Evolutionary conservation across 2,888 invertebrate species (phyloP), one percentile per base, ranked within the genome.

Genomic region (Dromius quadrimaculatus): DNA sequence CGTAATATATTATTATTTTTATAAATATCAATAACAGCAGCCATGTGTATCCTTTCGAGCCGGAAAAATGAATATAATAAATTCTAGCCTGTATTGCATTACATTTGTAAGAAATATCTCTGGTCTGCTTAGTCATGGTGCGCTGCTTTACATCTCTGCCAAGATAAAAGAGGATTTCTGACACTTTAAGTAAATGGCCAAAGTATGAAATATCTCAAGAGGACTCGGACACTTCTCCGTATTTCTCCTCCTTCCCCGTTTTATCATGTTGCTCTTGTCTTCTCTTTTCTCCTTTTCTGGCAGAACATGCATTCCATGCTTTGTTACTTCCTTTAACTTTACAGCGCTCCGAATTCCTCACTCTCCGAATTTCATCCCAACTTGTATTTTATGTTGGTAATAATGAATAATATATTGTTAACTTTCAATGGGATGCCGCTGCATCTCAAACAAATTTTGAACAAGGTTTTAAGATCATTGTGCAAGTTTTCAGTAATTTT

Each of bases 131-230:
- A n/a, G n/a, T n/a, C n/a, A n/a, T n/a, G n/a, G n/a, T n/a, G n/a
- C n/a, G 47, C 19, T 59, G 62, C 43, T 62, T 41, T 43, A 41
- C 62, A 62, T 62, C 43, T 41, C 41, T 41, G 38, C 41, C 62
- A 41, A 62, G 62, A 62, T 41, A 62, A 62, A 62, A 62, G 62
- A 20, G 22, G 62, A 62, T 62, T 62, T 62, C 41, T 62, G 62
- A 62, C 62, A 62, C 62, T 62, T 62, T 62, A 62, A 62, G 62
- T 62, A 62, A 62, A 62, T 62, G 62, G 62, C 62, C 62, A 62
- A 62, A 62, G 62, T 41, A 62, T 62, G 62, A 62, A 62, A 62
- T 62, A 62, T 62, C 54, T 50, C 22, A 9, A 43, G 43, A 22
- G 22, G 23, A 11, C 6, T n/a, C 41, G 11, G 41, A 8, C 41